Evolutionary conservation across 2,797 vertebrate genomes (phyloP), one percentile per base, ranked within the genome.

Genomic region (Diplodus sargus): DNA sequence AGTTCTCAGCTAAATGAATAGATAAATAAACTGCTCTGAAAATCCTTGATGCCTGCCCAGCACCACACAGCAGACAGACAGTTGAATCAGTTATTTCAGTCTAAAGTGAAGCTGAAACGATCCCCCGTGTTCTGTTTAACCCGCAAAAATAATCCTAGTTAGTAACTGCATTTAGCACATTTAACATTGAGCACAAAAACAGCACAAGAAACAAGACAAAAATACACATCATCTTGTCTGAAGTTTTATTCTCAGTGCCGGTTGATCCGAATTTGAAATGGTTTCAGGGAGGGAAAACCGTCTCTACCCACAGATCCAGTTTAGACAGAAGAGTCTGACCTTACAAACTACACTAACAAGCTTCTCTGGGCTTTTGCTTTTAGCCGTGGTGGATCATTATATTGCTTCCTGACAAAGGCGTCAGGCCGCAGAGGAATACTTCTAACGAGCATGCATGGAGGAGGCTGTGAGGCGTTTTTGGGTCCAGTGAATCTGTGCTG

Each of bases 311-410:
- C 65, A 63, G 56, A 49, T 18, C 4, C 30, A 23, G n/a, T 60
- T 77, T 4, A 67, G 59, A 9, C n/a, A 13, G 59, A 20, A 49
- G 10, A 71, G 18, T 61, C 56, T 49, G 30, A 65, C 43, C 25
- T 1, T 3, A 61, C 60, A 45, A 53, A 79, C 52, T 20, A 47
- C n/a, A 9, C 75, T 79, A 85, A 87, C 82, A 74, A 86, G 78
- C 73, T 49, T 56, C 60, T 73, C 0, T 0, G 52, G 62, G 71
- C 30, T 64, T 76, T 45, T 4, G 28, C 47, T 18, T 18, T 65
- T 65, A 58, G 58, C 48, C 22, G 66, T 18, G 39, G 22, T 54
- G 69, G 83, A 34, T 71, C 79, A 76, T 86, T 81, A 84, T 82
- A 69, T 83, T 5, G 28, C 28, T 43, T 73, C 18, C 53, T 76